Evolutionary conservation across 2,113 vertebrate species (phyloP).

Genomic region (Sinocyclocheilus rhinocerous): DNA sequence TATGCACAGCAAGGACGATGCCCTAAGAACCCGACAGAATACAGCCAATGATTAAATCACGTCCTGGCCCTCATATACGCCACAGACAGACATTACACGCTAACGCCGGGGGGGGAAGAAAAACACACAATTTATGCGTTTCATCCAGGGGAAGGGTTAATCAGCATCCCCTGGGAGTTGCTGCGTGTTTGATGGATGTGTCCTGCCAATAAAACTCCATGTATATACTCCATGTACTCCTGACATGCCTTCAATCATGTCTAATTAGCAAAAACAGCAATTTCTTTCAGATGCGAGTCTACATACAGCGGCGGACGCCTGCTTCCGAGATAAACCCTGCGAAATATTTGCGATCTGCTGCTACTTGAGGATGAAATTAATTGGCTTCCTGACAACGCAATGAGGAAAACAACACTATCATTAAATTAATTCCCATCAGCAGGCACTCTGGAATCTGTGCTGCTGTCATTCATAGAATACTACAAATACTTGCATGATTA

Average conservation of each 20-base stretch:
- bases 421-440: constrained; percentile 26
- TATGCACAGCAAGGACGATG: constrained; percentile 5
- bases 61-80: background rate
- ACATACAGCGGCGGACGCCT: background rate
- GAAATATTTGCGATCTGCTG: constrained; percentile 33
- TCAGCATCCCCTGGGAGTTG: constrained; percentile 20
- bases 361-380: constrained; percentile 50
- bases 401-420: background rate
- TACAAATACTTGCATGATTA: background rate
- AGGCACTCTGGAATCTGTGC: background rate
- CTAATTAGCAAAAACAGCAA: constrained; percentile 49
- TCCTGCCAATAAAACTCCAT: constrained; percentile 27
- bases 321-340: constrained; percentile 7
- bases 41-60: constrained; percentile 26
- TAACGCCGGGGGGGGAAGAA: background rate
- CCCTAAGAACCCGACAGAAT: background rate
- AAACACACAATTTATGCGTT: constrained; percentile 12
- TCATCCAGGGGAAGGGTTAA: constrained; percentile 33
- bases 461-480: background rate
- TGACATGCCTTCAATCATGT: constrained; percentile 41
- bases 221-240: constrained; percentile 9
- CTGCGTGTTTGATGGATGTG: constrained; percentile 40
- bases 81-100: background rate
- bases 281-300: constrained; percentile 27
- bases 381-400: constrained; percentile 32